phyloP scores from a whole-genome alignment of 2,888 invertebrate genomes.

The Pristionchus maxplancki region DNA sequence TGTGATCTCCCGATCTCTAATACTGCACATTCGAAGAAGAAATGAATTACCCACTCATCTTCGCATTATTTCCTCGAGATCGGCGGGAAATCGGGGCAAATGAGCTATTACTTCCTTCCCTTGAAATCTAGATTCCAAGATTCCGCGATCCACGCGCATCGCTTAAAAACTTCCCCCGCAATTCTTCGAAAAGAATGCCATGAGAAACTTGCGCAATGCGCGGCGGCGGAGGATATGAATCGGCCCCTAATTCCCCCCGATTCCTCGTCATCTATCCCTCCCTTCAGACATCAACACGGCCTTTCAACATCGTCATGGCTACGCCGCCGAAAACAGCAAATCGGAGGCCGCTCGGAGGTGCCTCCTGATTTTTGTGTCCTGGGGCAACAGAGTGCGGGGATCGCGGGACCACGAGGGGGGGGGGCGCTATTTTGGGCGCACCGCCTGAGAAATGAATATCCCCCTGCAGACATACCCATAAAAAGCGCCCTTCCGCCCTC shows the following conservation, averaged over 20 bases:
- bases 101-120: neutral
- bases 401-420: neutral
- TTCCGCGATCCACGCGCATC: slow-evolving; percentile 13
- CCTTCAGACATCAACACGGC: neutral
- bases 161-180: slow-evolving; percentile 22
- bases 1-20: too few relatives aligned
- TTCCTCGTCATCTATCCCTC: neutral
- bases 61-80: too few relatives aligned
- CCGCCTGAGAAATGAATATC: neutral
- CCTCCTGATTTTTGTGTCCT: neutral
- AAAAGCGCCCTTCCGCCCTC: slow-evolving; percentile 10
- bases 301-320: slow-evolving; percentile 1
- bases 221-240: neutral
- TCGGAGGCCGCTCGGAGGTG: neutral
- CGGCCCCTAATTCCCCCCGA: neutral
- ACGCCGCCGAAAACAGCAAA: neutral
- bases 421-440: neutral
- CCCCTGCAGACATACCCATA: neutral
- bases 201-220: slow-evolving; percentile 26
- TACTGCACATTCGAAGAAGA: too few relatives aligned
- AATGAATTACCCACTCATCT: too few relatives aligned
- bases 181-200: neutral
- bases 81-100: too few relatives aligned
- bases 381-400: neutral
- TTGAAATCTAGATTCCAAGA: neutral